Conservation (phyloP, 2,888 invertebrate genomes). For the Chrysodeixis includens region DNA sequence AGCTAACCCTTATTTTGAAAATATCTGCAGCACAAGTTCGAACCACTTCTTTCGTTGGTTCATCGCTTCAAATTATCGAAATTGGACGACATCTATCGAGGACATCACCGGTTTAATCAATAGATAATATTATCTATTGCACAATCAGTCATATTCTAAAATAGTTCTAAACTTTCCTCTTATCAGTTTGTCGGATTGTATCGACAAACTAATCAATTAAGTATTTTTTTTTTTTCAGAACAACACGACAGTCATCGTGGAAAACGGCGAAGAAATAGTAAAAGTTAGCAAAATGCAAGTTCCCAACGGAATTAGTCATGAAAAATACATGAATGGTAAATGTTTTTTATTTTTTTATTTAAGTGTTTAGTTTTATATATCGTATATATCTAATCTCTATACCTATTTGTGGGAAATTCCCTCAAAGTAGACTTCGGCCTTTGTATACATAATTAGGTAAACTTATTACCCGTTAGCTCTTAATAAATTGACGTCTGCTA, state of each 20-base stretch:
- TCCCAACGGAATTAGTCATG: conserved; percentile 74
- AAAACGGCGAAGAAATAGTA: conserved; percentile 76
- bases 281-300: conserved; percentile 77
- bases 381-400: too few relatives aligned
- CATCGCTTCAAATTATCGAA: not conserved
- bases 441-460: too few relatives aligned
- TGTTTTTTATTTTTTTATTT: conserved; percentile 9
- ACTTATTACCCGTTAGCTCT: too few relatives aligned
- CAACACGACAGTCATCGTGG: conserved; percentile 69
- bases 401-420: too few relatives aligned
- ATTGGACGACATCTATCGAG: not conserved
- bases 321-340: conserved; percentile 78
- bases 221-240: conserved; percentile 67
- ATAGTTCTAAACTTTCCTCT: not conserved
- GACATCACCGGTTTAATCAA: not conserved
- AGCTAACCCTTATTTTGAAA: too few relatives aligned
- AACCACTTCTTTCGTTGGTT: too few relatives aligned
- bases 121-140: not conserved
- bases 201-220: conserved; percentile 10
- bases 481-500: conserved; percentile 4
- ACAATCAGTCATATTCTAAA: not conserved
- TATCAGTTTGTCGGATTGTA: not conserved
- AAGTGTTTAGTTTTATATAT: too few relatives aligned
- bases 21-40: too few relatives aligned
- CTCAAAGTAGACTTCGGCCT: too few relatives aligned